Percentiles rank a stretch among this genome's conserved stretches.
These are phyloP conservation scores for Elachura formosa DNA, from an alignment of 2,113 vertebrate species.

Conservation along the genomic window DNA sequence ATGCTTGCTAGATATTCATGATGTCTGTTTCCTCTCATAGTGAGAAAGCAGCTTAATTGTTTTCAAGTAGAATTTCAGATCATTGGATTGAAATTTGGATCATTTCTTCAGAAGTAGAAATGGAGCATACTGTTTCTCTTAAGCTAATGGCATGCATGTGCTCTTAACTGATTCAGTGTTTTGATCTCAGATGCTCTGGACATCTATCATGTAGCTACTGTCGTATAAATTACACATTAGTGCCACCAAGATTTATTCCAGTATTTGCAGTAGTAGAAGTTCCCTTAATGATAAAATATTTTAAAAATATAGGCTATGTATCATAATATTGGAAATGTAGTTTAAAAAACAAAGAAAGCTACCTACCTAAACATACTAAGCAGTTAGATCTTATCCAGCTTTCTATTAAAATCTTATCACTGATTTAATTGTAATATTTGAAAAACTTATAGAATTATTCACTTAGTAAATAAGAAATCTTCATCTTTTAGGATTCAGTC, in stretches of 20 bases:
- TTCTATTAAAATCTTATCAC: background rate
- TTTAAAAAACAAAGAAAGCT: background rate
- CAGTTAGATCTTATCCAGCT: background rate
- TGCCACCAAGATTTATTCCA: conserved; percentile 1
- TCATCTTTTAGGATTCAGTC: background rate
- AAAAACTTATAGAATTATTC: background rate
- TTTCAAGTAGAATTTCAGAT: background rate
- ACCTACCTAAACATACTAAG: background rate
- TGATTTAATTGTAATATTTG: background rate
- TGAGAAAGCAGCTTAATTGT: background rate
- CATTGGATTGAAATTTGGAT: conserved; percentile 8
- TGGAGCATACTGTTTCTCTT: conserved; percentile 15
- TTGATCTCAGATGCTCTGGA: conserved; percentile 51
- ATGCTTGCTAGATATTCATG: background rate
- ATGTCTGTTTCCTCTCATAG: background rate
- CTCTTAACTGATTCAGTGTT: conserved; percentile 40
- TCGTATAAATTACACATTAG: conserved; percentile 36
- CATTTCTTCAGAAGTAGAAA: conserved; percentile 7
- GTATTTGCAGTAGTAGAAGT: background rate
- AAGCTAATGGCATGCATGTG: conserved; percentile 35
- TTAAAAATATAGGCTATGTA: background rate
- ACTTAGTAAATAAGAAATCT: background rate
- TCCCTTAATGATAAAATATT: background rate
- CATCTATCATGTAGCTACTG: conserved; percentile 43
- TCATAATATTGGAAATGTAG: background rate